Conservation (phyloP, 2,113 vertebrate species). For the Anolis sagrei region DNA sequence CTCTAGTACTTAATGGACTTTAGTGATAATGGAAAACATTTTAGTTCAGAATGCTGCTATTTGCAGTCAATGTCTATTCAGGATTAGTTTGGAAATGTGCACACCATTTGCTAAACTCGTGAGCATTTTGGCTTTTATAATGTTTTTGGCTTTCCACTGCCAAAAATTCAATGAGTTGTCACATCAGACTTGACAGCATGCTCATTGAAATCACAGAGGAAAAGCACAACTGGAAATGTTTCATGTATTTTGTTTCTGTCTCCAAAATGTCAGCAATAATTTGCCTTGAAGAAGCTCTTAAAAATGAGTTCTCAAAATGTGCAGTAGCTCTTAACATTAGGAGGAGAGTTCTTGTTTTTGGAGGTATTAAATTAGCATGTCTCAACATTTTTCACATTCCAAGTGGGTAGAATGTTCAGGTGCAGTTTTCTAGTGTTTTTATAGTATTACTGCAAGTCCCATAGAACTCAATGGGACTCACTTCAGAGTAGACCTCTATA, state of each 20-base stretch:
- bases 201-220: not conserved
- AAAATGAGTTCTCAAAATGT: not conserved
- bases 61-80: not conserved
- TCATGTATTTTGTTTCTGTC: not conserved
- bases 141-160: not conserved
- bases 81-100: not conserved
- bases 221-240: not conserved
- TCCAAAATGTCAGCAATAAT: not conserved
- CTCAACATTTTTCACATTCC: not conserved
- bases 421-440: not conserved
- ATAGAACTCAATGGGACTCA: not conserved
- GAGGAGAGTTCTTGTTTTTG: not conserved
- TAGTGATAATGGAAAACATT: not conserved
- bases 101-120: not conserved
- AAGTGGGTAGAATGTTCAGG: not conserved
- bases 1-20: not conserved
- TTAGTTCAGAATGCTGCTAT: not conserved
- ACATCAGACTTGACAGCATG: not conserved
- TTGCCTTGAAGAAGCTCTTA: constrained; percentile 27
- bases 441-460: not conserved
- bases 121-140: not conserved
- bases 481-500: no score
- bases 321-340: not conserved
- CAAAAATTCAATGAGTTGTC: not conserved
- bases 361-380: not conserved